phyloP scores from a whole-genome alignment of 2,797 vertebrate genomes.

The Halcyon leucocephala region DNA sequence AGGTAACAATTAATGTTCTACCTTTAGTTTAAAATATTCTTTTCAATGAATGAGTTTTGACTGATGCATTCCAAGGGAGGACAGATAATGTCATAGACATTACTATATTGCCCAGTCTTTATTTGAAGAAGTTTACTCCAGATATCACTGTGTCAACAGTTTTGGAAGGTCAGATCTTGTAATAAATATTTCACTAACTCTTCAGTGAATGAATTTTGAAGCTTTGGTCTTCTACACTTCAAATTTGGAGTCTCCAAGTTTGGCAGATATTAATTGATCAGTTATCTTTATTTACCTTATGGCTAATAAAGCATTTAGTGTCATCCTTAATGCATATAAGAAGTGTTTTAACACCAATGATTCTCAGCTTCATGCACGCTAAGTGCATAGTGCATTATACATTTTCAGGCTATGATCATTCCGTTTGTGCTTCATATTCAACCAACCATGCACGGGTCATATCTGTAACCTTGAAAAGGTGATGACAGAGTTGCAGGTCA shows the following conservation, averaged over 20 bases:
- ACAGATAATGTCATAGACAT: not conserved
- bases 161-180: not conserved
- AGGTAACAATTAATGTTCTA: not conserved
- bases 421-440: slow-evolving; percentile 35
- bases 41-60: not conserved
- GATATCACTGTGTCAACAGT: not conserved
- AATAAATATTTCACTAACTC: not conserved
- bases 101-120: not conserved
- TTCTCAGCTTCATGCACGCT: not conserved
- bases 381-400: not conserved
- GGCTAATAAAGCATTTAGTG: not conserved
- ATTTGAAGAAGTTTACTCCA: not conserved
- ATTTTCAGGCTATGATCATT: slow-evolving; percentile 36
- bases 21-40: not conserved
- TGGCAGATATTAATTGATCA: not conserved
- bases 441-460: slow-evolving; percentile 46
- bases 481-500: slow-evolving; percentile 56
- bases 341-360: not conserved
- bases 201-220: not conserved
- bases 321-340: not conserved
- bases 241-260: not conserved
- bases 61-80: not conserved
- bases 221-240: not conserved
- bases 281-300: not conserved
- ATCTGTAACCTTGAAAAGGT: slow-evolving; percentile 67